A percentile compares a stretch with the other conserved stretches of the same genome.
phyloP scores from a whole-genome alignment of 2,888 invertebrate species.

The Diplolepis rosae region DNA sequence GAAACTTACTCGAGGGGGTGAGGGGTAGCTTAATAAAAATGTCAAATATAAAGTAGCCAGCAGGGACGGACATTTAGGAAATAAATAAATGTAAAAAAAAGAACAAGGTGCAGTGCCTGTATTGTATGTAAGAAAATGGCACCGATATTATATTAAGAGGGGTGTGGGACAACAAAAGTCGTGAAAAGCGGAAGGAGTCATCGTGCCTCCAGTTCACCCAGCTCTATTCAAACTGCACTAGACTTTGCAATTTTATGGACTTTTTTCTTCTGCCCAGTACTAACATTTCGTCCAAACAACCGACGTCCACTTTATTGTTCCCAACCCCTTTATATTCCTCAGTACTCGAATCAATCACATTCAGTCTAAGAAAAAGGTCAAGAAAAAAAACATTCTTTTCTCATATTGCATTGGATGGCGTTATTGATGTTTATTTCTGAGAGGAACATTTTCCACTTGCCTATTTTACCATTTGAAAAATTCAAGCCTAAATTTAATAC shows the following conservation, averaged over 20 bases:
- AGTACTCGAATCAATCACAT: neutral
- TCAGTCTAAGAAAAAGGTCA: neutral
- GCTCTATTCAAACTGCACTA: constrained; percentile 50
- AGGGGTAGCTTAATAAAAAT: constrained; percentile 72
- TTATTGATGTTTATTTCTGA: too few relatives aligned
- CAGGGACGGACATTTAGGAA: constrained; percentile 70
- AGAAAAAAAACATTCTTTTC: neutral
- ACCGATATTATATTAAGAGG: constrained; percentile 57
- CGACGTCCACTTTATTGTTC: neutral
- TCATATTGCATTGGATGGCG: neutral
- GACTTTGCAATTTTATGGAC: constrained; percentile 53
- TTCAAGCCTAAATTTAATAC: too few relatives aligned
- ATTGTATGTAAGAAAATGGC: constrained; percentile 50
- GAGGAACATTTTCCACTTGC: too few relatives aligned
- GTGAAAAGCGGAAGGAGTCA: constrained; percentile 42
- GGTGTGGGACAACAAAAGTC: constrained; percentile 32
- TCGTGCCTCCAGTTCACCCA: constrained; percentile 40
- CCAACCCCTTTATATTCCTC: neutral
- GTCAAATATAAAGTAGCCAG: constrained; percentile 73
- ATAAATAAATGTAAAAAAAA: constrained; percentile 71
- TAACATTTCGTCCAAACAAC: neutral
- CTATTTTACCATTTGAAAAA: too few relatives aligned
- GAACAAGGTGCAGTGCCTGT: constrained; percentile 44
- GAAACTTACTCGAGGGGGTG: neutral
- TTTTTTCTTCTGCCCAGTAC: constrained; percentile 40